These are phyloP conservation scores for Hylaeus anthracinus DNA, from an alignment of 1,140 invertebrate species.

Conservation along the genomic window DNA sequence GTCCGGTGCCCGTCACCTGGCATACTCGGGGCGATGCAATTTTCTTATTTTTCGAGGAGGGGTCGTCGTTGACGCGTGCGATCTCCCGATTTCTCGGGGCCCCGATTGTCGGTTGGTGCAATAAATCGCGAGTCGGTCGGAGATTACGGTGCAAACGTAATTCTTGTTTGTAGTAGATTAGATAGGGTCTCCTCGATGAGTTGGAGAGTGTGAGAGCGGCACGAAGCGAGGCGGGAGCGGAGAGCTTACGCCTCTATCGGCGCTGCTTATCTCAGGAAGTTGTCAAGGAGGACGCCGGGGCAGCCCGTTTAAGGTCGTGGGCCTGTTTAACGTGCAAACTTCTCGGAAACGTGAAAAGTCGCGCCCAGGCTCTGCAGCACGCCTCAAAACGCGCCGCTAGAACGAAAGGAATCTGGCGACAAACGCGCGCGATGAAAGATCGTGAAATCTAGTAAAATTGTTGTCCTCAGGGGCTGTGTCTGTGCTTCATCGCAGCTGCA, in stretches of 20 bases:
- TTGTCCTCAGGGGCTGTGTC: too few relatives aligned
- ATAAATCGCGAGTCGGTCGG: slow-evolving; percentile 72
- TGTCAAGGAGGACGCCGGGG: slow-evolving; percentile 75
- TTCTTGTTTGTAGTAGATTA: slow-evolving; percentile 81
- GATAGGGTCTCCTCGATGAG: slow-evolving; percentile 59
- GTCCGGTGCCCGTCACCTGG: neutral
- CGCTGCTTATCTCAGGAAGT: slow-evolving; percentile 77
- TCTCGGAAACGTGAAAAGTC: slow-evolving; percentile 76
- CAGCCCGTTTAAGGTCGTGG: slow-evolving; percentile 74
- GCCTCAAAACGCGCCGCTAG: neutral
- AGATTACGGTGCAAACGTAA: slow-evolving; percentile 78
- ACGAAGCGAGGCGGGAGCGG: slow-evolving; percentile 41
- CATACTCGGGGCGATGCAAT: neutral
- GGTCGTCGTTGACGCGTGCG: slow-evolving; percentile 24
- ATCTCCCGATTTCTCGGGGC: slow-evolving; percentile 25
- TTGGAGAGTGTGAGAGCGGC: slow-evolving; percentile 21
- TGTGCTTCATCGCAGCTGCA: too few relatives aligned
- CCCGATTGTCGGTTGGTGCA: slow-evolving; percentile 46
- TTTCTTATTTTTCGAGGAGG: neutral
- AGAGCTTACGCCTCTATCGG: slow-evolving; percentile 76
- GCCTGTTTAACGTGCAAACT: slow-evolving; percentile 76
- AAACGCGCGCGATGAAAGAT: too few relatives aligned
- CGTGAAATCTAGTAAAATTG: too few relatives aligned
- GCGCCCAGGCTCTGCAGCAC: slow-evolving; percentile 46
- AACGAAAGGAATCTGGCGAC: too few relatives aligned